Evolutionary conservation across 37 sponge, comb jelly and placozoan species (phyloP).

Genomic region (Amphimedon queenslandica): DNA sequence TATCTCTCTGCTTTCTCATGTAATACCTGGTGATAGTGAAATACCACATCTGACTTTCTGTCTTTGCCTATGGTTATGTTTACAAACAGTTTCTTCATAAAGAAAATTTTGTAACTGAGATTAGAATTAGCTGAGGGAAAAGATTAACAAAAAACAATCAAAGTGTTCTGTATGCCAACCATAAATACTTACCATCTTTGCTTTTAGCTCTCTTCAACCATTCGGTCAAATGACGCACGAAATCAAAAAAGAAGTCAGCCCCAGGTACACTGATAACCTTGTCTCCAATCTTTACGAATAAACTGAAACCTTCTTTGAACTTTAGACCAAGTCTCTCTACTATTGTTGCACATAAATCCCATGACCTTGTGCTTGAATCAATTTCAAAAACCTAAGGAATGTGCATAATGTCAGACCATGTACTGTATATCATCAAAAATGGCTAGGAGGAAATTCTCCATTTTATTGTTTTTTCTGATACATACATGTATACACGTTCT

Average conservation of each 20-base stretch:
- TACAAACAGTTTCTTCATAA: no score
- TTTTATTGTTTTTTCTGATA: no score
- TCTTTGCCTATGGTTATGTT: slow-evolving; percentile 82
- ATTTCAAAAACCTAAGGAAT: no score
- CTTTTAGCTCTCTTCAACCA: slow-evolving; percentile 74
- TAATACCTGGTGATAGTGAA: slow-evolving; percentile 86
- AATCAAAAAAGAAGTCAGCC: slow-evolving; percentile 95
- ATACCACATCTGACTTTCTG: no score
- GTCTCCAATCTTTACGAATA: slow-evolving; percentile 91
- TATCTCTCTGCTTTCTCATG: neutral
- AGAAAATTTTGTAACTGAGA: slow-evolving; percentile 77
- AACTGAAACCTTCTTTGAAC: slow-evolving; percentile 89
- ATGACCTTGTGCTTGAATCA: slow-evolving; percentile 80
- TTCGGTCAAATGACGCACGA: slow-evolving; percentile 92
- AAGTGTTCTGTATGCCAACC: no score
- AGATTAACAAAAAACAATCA: neutral
- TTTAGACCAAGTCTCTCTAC: no score
- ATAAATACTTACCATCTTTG: slow-evolving; percentile 64
- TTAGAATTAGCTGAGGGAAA: no score
- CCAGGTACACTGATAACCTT: slow-evolving; percentile 96
- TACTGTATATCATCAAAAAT: no score
- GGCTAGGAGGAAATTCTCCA: no score
- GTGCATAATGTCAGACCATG: no score
- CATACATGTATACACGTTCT: no score
- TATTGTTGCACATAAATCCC: slow-evolving; percentile 76